Evolutionary conservation across 2,113 vertebrate genomes (phyloP).

Genomic region (Malurus melanocephalus): DNA sequence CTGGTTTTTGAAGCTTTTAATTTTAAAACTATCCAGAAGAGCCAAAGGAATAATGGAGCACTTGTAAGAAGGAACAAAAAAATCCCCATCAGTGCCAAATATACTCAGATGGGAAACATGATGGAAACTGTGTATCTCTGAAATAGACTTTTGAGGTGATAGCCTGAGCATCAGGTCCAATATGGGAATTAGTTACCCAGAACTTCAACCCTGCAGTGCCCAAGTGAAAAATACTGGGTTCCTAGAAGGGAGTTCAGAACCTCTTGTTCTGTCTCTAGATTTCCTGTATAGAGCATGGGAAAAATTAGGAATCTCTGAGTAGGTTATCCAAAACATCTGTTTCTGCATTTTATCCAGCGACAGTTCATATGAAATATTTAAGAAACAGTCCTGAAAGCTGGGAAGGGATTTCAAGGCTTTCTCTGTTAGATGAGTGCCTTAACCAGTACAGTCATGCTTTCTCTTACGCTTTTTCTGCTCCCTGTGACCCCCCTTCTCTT

Average conservation of each 20-base stretch:
- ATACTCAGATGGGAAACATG: background rate
- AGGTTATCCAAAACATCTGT: constrained; percentile 20
- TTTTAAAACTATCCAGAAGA: constrained; percentile 14
- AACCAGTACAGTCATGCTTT: constrained; percentile 45
- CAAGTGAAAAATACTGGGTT: background rate
- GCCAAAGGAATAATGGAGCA: background rate
- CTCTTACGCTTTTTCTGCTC: background rate
- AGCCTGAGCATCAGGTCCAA: background rate
- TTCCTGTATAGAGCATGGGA: constrained; percentile 2
- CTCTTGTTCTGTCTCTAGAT: background rate
- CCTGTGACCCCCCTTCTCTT: background rate
- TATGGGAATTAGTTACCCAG: background rate
- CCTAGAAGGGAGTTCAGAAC: background rate
- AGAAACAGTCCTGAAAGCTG: background rate
- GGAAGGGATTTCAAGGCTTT: constrained; percentile 10
- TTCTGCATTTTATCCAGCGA: constrained; percentile 28
- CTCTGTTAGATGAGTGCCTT: constrained; percentile 4
- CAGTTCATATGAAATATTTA: constrained; percentile 24
- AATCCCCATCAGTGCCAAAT: background rate
- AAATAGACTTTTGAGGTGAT: background rate
- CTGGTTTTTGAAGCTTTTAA: constrained; percentile 6
- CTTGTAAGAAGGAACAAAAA: background rate
- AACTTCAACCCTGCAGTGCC: background rate
- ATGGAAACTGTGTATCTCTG: background rate
- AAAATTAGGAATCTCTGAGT: constrained; percentile 10